Percentiles rank a stretch among this genome's conserved stretches.
These are phyloP conservation scores for Orestias chungarensis DNA, from an alignment of 2,797 vertebrate genomes.

Conservation along the genomic window DNA sequence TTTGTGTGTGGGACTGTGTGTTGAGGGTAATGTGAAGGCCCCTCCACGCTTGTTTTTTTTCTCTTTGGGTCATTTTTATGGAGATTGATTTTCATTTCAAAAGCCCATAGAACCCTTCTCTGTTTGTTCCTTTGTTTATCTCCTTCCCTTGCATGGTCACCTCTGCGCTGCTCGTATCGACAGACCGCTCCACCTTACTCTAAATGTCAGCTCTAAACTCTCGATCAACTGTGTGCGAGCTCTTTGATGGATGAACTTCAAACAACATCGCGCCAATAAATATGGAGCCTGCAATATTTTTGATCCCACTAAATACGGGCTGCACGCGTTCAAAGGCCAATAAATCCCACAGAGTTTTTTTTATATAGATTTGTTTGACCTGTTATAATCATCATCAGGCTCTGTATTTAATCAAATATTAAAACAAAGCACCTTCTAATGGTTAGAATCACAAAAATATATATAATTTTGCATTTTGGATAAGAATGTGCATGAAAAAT, in stretches of 20 bases:
- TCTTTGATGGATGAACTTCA: slow-evolving; percentile 14
- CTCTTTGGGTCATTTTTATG: slow-evolving; percentile 13
- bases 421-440: not conserved
- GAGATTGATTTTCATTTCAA: slow-evolving; percentile 22
- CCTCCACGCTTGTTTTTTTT: not conserved
- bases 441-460: not conserved
- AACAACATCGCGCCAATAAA: slow-evolving; percentile 8
- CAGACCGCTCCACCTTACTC: slow-evolving; percentile 13
- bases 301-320: not conserved
- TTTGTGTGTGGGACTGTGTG: not conserved
- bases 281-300: slow-evolving; percentile 3
- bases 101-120: not conserved
- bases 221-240: slow-evolving; percentile 6
- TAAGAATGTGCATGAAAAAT: not conserved
- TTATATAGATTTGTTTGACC: not conserved
- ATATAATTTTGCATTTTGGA: not conserved
- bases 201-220: slow-evolving; percentile 31
- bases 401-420: not conserved
- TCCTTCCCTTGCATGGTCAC: slow-evolving; percentile 13
- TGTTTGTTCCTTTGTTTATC: slow-evolving; percentile 14
- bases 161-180: slow-evolving; percentile 14
- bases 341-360: not conserved
- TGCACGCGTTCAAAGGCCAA: not conserved
- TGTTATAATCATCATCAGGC: not conserved
- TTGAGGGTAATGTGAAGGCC: not conserved